phyloP scores from a whole-genome alignment of 2,113 vertebrate species.

The Leptocoma aspasia region DNA sequence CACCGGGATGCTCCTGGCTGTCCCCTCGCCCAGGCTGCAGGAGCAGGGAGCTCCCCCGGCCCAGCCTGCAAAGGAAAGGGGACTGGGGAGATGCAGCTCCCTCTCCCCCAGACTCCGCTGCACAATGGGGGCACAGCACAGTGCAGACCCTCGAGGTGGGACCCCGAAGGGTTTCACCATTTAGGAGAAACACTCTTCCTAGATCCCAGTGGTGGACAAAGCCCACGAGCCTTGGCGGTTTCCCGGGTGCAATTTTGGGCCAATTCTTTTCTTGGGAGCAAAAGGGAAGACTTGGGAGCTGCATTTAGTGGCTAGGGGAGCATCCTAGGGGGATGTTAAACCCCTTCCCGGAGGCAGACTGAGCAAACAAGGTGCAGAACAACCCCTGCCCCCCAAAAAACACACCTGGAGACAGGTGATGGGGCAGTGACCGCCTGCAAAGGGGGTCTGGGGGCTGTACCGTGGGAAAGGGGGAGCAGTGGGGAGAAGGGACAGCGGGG shows the following conservation, averaged over 20 bases:
- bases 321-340: neutral
- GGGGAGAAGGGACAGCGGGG: neutral
- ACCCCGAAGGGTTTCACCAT: neutral
- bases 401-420: neutral
- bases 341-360: neutral
- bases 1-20: neutral
- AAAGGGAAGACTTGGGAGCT: neutral
- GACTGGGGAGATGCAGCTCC: neutral
- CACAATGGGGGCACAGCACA: neutral
- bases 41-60: neutral
- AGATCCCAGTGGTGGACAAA: rapidly evolving
- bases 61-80: neutral
- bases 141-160: neutral
- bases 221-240: rapidly evolving
- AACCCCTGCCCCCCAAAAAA: rapidly evolving
- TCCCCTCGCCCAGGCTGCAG: neutral
- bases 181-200: rapidly evolving
- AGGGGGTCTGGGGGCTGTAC: neutral
- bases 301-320: rapidly evolving
- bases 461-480: rapidly evolving
- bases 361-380: neutral
- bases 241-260: neutral
- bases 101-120: rapidly evolving
- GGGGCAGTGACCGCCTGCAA: neutral
- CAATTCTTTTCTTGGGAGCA: neutral